Evolutionary conservation across 2,888 invertebrate genomes (phyloP).

Genomic region (Agriopis leucophaearia): DNA sequence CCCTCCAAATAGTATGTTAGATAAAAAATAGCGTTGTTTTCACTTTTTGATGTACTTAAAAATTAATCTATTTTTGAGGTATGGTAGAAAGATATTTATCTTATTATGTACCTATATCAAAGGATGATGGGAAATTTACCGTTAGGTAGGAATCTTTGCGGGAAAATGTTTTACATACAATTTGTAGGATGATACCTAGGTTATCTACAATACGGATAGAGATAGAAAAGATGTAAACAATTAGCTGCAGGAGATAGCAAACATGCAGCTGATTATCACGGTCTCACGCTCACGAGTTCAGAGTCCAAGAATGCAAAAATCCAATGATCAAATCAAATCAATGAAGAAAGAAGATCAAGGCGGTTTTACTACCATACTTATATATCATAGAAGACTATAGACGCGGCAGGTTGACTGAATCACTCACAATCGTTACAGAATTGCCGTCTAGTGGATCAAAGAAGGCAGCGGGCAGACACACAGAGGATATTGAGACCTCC

Average conservation of each 20-base stretch:
- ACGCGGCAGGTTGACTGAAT: background rate
- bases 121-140: too few relatives aligned
- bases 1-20: too few relatives aligned
- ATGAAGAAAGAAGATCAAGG: too few relatives aligned
- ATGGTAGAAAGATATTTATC: too few relatives aligned
- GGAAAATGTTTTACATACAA: background rate
- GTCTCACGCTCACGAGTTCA: slow-evolving; percentile 36
- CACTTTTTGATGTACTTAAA: too few relatives aligned
- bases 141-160: too few relatives aligned
- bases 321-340: too few relatives aligned
- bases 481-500: too few relatives aligned
- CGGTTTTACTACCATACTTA: background rate
- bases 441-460: background rate
- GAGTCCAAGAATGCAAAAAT: slow-evolving; percentile 47
- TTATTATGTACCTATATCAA: too few relatives aligned
- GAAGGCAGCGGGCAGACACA: background rate
- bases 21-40: too few relatives aligned
- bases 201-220: background rate
- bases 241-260: slow-evolving; percentile 3
- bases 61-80: too few relatives aligned
- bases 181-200: background rate
- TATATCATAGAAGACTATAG: background rate
- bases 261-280: slow-evolving; percentile 38
- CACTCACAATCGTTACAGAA: background rate
- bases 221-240: slow-evolving; percentile 5